A percentile compares a stretch with the other conserved stretches of the same genome.
Conservation (phyloP, 2,113 vertebrate species). For the Melanerpes formicivorus region DNA sequence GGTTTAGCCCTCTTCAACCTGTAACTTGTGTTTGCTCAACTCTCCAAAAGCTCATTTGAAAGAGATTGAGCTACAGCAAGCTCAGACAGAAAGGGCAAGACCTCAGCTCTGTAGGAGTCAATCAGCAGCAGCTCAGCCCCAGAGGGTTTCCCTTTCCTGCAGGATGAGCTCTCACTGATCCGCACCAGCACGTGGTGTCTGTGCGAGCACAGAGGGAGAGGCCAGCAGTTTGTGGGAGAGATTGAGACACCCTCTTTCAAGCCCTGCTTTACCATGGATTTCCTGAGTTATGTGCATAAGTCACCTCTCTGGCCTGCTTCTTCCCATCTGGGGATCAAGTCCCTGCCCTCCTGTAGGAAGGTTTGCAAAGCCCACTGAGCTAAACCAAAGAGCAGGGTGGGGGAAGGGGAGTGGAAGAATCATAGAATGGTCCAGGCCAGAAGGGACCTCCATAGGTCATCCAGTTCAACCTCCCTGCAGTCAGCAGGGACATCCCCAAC, state of each 20-base stretch:
- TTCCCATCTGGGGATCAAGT: background rate
- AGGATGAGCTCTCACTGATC: background rate
- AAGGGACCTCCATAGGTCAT: too few relatives aligned
- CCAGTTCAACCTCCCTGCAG: too few relatives aligned
- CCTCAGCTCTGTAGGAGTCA: background rate
- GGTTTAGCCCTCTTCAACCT: background rate
- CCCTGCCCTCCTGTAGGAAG: background rate
- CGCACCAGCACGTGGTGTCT: background rate
- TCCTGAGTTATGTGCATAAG: background rate
- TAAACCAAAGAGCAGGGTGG: background rate
- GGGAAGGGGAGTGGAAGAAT: background rate
- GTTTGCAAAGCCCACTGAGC: background rate
- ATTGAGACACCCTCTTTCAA: background rate
- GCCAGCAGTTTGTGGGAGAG: background rate
- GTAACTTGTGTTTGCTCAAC: background rate
- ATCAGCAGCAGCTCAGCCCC: background rate
- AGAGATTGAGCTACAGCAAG: background rate
- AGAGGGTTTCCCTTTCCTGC: background rate
- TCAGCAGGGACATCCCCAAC: too few relatives aligned
- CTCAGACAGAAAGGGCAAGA: background rate
- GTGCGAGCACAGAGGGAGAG: background rate
- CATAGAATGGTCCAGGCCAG: too few relatives aligned
- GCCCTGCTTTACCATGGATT: background rate
- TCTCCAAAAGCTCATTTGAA: background rate
- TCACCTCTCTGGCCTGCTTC: background rate